These are phyloP conservation scores for Motacilla alba DNA, from an alignment of 2,113 vertebrate species.

Conservation along the genomic window DNA sequence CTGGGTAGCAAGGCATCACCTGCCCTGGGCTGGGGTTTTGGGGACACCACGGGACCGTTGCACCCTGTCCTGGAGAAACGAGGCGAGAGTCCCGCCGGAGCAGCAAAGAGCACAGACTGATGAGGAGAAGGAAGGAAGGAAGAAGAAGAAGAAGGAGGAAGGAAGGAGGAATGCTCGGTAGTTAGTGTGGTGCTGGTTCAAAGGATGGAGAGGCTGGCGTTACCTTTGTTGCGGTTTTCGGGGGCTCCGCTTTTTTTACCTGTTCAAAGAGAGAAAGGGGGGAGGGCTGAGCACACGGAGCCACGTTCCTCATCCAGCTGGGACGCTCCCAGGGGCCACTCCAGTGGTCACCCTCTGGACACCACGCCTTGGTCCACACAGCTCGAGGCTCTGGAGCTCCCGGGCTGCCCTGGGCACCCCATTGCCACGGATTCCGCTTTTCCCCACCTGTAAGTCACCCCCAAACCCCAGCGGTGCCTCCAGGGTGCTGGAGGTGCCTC, in stretches of 20 bases:
- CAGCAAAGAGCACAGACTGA: constrained; percentile 76
- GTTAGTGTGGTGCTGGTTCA: constrained; percentile 82
- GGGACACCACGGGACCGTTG: constrained; percentile 63
- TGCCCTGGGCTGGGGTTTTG: neutral
- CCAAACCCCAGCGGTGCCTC: neutral
- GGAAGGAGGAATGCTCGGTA: constrained; percentile 75
- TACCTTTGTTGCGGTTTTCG: constrained; percentile 99
- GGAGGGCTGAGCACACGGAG: constrained; percentile 57
- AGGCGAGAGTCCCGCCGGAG: constrained; percentile 78
- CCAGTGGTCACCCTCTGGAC: neutral
- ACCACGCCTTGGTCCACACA: neutral
- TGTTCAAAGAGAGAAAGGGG: constrained; percentile 91
- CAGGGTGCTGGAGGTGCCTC: neutral
- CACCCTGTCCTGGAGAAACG: constrained; percentile 87
- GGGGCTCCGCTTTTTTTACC: constrained; percentile 99
- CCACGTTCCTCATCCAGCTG: neutral
- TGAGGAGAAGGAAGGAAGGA: constrained; percentile 68
- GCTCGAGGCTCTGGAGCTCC: neutral
- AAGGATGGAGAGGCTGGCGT: constrained; percentile 80
- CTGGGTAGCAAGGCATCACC: rapidly evolving
- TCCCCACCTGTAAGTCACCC: neutral
- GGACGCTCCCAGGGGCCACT: neutral
- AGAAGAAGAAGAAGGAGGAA: neutral
- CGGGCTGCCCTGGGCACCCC: neutral
- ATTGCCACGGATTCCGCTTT: neutral